Evolutionary conservation across 1,140 invertebrate genomes (phyloP), one percentile per base, ranked within the genome.

Genomic region (Drosophila sulfurigaster): DNA sequence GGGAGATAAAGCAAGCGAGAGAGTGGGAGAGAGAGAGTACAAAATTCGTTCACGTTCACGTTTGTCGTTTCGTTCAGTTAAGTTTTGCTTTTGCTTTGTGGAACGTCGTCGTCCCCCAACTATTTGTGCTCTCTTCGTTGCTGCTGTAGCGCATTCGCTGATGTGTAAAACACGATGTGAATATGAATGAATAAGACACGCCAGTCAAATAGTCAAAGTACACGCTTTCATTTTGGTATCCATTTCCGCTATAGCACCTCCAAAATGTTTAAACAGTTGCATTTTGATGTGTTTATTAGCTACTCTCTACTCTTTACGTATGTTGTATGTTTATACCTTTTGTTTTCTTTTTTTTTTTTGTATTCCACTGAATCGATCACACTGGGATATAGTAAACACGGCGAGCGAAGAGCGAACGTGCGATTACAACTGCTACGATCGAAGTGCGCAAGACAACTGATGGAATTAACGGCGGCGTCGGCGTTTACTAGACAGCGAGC

Each of bases 151-250:
- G 20, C 20, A 25, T 73, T 77, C 75, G 75, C 57, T 73, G 75
- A 68, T 77, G 75, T 77, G 75, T 77, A 73, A 67, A 77, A 71
- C 85, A 79, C 68, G 81, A 75, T 79, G 68, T 85, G 85, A 78
- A 85, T 85, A 85, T 88, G 85, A 88, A 88, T 88, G 85, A 75
- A 89, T 66, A 67, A 83, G 83, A 78, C 80, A 87, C 82, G 82
- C 81, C 82, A 82, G 75, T 76, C 20, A 25, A 20, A 41, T 38
- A 80, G 64, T 71, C 85, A 88, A 89, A 88, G 85, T 89, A 89
- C 85, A 85, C 85, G 78, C 83, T 87, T 87, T 89, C 82, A 76
- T 85, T 81, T 71, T 58, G 43, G 43, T 38, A 46, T 78, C 28
- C 83, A 76, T 85, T 81, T 71, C 73, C 20, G 20, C 49, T 58